Percentiles rank a stretch among this genome's conserved stretches.
phyloP scores from a whole-genome alignment of 1,140 invertebrate genomes.

The Trigoniulus corallinus region DNA sequence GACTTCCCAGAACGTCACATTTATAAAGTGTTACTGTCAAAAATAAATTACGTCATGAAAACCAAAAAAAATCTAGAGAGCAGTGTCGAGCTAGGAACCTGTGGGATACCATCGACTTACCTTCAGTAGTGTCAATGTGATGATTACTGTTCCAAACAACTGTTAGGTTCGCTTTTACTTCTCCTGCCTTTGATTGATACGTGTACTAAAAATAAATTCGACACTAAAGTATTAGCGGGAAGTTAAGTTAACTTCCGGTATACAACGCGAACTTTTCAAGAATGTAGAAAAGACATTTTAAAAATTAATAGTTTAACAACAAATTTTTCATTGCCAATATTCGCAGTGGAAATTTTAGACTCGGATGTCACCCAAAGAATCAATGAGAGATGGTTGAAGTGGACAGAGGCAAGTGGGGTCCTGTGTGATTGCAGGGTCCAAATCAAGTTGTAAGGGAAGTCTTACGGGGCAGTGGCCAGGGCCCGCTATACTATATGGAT shows the following conservation, averaged over 20 bases:
- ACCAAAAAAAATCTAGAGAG: neutral
- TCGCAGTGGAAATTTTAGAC: no score
- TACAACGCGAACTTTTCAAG: conserved; percentile 2
- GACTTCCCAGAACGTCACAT: conserved; percentile 80
- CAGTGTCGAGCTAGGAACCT: neutral
- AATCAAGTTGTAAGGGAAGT: no score
- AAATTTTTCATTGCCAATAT: no score
- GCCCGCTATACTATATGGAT: no score
- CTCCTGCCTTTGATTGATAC: conserved; percentile 65
- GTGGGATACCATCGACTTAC: conserved; percentile 9
- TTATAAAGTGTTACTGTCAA: conserved; percentile 77
- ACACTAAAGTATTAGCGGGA: conserved; percentile 7
- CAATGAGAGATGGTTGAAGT: no score
- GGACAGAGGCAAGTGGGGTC: no score
- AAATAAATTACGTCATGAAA: conserved; percentile 9
- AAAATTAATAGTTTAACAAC: no score
- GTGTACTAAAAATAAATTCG: conserved; percentile 43
- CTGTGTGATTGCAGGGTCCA: no score
- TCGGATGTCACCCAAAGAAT: no score
- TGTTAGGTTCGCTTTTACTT: conserved; percentile 72
- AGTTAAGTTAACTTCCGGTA: neutral
- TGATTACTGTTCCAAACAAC: conserved; percentile 86
- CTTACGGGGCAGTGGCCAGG: no score
- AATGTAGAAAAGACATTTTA: no score
- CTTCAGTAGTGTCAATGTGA: conserved; percentile 68